A percentile compares a stretch with the other conserved stretches of the same genome.
Evolutionary conservation across 2,113 vertebrate genomes (phyloP).

Genomic region (Dipodomys merriami): DNA sequence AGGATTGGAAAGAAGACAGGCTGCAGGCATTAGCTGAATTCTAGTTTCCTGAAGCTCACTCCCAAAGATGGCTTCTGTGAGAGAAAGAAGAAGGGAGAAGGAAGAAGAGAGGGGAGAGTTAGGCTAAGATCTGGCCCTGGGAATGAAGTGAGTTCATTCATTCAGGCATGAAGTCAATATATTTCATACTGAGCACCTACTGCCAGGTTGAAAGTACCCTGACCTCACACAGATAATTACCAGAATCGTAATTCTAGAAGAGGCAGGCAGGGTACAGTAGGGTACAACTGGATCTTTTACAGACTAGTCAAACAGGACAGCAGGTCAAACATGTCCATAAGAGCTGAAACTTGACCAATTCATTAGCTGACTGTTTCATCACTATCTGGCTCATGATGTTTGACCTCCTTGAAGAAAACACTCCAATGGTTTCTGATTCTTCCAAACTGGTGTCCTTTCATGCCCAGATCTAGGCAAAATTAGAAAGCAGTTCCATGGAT

Average conservation of each 20-base stretch:
- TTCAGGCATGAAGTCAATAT: neutral
- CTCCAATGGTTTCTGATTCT: neutral
- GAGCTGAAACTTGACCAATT: neutral
- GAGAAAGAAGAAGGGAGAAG: neutral
- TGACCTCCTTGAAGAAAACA: neutral
- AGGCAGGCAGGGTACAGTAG: neutral
- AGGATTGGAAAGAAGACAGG: neutral
- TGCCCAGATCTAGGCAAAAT: neutral
- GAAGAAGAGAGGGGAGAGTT: neutral
- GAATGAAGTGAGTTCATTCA: neutral
- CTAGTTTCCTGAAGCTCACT: neutral
- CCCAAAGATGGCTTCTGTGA: neutral
- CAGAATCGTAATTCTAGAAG: neutral
- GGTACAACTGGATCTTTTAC: neutral
- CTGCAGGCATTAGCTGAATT: neutral
- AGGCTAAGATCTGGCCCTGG: neutral
- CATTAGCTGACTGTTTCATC: neutral
- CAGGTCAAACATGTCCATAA: neutral
- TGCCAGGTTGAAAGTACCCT: neutral
- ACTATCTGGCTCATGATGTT: neutral
- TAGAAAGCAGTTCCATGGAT: neutral
- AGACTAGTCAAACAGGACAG: neutral
- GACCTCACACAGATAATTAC: conserved; percentile 7
- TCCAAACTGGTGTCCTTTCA: neutral
- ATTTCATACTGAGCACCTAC: neutral